These are phyloP conservation scores for Tenebrio molitor DNA, from an alignment of 1,140 invertebrate genomes.

Conservation along the genomic window DNA sequence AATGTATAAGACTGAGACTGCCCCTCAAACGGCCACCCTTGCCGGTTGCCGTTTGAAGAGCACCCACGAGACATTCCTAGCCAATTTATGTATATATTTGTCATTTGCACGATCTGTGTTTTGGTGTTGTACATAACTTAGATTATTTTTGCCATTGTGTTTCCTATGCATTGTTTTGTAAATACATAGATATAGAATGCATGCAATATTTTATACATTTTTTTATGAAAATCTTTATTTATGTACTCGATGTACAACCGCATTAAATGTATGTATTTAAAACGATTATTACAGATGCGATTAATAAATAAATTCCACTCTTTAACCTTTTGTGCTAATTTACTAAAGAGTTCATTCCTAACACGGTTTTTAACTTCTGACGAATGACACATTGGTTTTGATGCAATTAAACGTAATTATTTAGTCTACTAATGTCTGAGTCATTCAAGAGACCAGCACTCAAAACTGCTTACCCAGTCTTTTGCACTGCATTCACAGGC, in stretches of 20 bases:
- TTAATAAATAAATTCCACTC: slow-evolving; percentile 34
- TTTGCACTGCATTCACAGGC: slow-evolving; percentile 38
- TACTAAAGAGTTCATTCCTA: slow-evolving; percentile 36
- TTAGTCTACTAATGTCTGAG: slow-evolving; percentile 38
- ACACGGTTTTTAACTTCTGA: slow-evolving; percentile 16
- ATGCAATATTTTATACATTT: slow-evolving; percentile 31
- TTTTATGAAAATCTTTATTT: background rate
- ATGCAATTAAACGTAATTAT: slow-evolving; percentile 39
- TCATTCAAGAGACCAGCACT: slow-evolving; percentile 28
- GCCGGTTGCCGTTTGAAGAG: too few species aligned
- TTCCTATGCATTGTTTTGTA: slow-evolving; percentile 34
- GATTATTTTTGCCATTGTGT: slow-evolving; percentile 2
- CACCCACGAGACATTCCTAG: background rate
- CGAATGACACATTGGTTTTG: slow-evolving; percentile 12
- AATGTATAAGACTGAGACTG: slow-evolving; percentile 54
- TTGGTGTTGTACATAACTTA: slow-evolving; percentile 30
- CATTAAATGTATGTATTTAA: slow-evolving; percentile 34
- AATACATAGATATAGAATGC: slow-evolving; percentile 31
- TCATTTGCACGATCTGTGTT: slow-evolving; percentile 31
- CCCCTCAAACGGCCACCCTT: background rate
- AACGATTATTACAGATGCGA: background rate
- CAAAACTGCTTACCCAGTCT: slow-evolving; percentile 12
- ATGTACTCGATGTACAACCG: slow-evolving; percentile 17
- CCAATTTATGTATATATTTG: slow-evolving; percentile 13
- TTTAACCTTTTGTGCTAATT: slow-evolving; percentile 49